A percentile compares a stretch with the other conserved stretches of the same genome.
These are phyloP conservation scores for Caranx melampygus DNA, from an alignment of 2,113 vertebrate genomes.

Conservation along the genomic window DNA sequence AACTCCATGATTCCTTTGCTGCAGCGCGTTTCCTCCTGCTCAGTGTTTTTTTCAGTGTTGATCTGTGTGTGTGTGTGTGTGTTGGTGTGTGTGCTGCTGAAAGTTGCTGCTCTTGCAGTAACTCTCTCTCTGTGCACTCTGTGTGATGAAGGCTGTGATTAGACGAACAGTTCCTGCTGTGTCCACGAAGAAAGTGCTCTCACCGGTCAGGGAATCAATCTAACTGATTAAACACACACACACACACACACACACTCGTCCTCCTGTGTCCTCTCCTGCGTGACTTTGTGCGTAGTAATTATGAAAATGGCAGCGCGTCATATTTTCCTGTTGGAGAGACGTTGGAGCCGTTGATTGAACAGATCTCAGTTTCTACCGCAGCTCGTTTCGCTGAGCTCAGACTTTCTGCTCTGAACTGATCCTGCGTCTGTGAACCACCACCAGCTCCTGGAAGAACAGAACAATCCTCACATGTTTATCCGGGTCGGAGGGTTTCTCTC, in stretches of 20 bases:
- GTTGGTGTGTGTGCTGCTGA: not conserved
- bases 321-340: constrained; percentile 52
- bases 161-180: constrained; percentile 20
- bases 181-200: constrained; percentile 33
- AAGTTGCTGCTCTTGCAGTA: constrained; percentile 39
- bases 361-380: constrained; percentile 23
- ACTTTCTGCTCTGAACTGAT: constrained; percentile 23
- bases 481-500: constrained; percentile 45
- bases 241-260: constrained; percentile 8
- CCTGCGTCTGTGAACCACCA: constrained; percentile 39
- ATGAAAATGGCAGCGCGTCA: constrained; percentile 56
- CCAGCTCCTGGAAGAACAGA: constrained; percentile 51
- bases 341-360: constrained; percentile 26
- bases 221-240: constrained; percentile 61
- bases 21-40: not conserved
- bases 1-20: no score
- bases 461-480: constrained; percentile 7
- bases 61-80: no score
- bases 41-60: not conserved
- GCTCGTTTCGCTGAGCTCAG: constrained; percentile 63
- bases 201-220: constrained; percentile 59
- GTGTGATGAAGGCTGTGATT: constrained; percentile 61
- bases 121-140: constrained; percentile 58
- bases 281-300: constrained; percentile 49
- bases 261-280: constrained; percentile 23